Conservation (phyloP, 2,797 vertebrate species). For the Ptychadena robeensis region DNA sequence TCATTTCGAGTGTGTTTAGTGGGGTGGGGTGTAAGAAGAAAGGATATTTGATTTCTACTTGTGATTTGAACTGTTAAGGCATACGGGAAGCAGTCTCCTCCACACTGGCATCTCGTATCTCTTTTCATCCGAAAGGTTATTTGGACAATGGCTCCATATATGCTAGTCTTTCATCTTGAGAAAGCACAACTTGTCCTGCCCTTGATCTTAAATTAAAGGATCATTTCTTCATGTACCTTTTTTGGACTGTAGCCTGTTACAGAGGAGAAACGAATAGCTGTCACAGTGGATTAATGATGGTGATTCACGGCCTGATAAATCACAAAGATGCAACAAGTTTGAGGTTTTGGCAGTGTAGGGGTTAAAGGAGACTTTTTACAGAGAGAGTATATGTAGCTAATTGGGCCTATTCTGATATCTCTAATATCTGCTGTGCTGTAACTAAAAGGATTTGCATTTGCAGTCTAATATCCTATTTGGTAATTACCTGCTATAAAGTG, state of each 20-base stretch:
- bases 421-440: no score
- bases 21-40: neutral
- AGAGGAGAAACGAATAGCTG: neutral
- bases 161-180: slow-evolving; percentile 14
- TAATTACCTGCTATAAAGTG: no score
- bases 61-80: neutral
- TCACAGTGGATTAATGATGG: neutral
- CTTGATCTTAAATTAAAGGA: slow-evolving; percentile 50
- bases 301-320: neutral
- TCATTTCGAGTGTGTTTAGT: neutral
- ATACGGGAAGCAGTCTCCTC: neutral
- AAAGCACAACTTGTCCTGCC: slow-evolving; percentile 26
- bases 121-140: neutral
- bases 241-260: slow-evolving; percentile 13
- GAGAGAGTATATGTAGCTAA: no score
- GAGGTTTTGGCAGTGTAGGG: neutral
- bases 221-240: slow-evolving; percentile 16
- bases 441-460: no score
- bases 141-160: slow-evolving; percentile 2
- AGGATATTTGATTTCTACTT: neutral
- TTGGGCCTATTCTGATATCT: no score
- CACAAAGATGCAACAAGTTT: no score
- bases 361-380: no score
- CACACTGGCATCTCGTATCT: neutral
- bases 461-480: no score